phyloP scores from a whole-genome alignment of 2,797 vertebrate genomes.

The Spinus pinus region DNA sequence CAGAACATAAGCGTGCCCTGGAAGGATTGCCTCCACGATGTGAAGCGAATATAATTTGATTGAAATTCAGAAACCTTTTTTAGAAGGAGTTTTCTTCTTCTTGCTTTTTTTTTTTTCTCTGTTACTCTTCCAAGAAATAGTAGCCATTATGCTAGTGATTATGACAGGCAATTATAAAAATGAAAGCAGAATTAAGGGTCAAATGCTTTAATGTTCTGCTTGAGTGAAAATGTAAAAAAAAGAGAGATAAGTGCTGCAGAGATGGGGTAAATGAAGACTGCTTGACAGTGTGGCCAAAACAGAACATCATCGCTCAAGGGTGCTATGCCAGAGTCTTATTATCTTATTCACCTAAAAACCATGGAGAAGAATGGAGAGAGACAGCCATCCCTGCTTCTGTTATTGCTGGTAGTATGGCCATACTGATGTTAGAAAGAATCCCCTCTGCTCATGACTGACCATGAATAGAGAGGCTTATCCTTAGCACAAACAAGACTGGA shows the following conservation, averaged over 20 bases:
- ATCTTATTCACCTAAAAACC: background rate
- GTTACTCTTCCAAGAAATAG: background rate
- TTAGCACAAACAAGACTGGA: background rate
- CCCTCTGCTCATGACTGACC: fast-evolving
- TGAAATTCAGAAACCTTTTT: background rate
- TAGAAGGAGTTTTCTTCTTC: background rate
- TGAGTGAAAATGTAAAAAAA: background rate
- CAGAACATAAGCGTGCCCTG: background rate
- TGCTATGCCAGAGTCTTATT: background rate
- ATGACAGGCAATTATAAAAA: background rate
- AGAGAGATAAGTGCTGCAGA: background rate
- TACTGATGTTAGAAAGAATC: background rate
- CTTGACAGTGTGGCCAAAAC: background rate
- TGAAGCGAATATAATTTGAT: background rate
- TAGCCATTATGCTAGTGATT: background rate
- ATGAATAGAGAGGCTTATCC: background rate
- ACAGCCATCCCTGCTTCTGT: background rate
- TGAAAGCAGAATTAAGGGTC: background rate
- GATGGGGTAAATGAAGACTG: background rate
- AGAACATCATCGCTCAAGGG: background rate
- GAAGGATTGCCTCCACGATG: background rate
- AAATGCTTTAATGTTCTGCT: background rate
- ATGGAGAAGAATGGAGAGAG: background rate
- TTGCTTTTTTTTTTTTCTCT: background rate
- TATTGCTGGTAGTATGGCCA: background rate